Evolutionary conservation across 2,113 vertebrate genomes (phyloP).

Genomic region (Phalacrocorax brasilianus): DNA sequence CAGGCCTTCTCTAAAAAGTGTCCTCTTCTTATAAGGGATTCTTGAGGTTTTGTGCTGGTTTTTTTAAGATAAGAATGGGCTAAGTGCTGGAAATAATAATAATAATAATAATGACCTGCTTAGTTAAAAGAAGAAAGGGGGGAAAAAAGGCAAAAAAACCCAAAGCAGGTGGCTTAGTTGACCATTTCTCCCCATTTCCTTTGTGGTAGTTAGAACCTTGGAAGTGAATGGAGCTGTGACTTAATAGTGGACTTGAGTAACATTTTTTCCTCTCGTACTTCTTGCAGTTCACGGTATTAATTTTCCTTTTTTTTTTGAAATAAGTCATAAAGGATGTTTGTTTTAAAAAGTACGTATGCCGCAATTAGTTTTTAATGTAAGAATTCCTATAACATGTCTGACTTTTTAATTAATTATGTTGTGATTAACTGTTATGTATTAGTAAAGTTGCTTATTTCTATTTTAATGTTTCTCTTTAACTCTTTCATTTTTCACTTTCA

Average conservation of each 20-base stretch:
- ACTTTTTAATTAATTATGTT: neutral
- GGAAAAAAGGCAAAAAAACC: too few species aligned
- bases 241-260: neutral
- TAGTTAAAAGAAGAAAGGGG: neutral
- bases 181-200: neutral
- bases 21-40: neutral
- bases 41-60: neutral
- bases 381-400: neutral
- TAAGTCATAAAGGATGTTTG: neutral
- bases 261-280: neutral
- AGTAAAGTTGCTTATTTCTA: neutral
- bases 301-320: neutral
- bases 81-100: neutral
- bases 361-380: neutral
- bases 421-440: neutral
- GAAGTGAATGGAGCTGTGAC: neutral
- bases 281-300: neutral
- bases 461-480: conserved; percentile 27
- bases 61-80: neutral
- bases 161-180: neutral
- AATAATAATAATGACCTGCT: neutral
- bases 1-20: neutral
- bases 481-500: conserved; percentile 53
- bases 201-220: neutral
- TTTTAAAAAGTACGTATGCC: neutral